A percentile compares a stretch with the other conserved stretches of the same genome.
These are phyloP conservation scores for Drosophila pseudotakahashii DNA, from an alignment of 2,888 invertebrate species.

Conservation along the genomic window DNA sequence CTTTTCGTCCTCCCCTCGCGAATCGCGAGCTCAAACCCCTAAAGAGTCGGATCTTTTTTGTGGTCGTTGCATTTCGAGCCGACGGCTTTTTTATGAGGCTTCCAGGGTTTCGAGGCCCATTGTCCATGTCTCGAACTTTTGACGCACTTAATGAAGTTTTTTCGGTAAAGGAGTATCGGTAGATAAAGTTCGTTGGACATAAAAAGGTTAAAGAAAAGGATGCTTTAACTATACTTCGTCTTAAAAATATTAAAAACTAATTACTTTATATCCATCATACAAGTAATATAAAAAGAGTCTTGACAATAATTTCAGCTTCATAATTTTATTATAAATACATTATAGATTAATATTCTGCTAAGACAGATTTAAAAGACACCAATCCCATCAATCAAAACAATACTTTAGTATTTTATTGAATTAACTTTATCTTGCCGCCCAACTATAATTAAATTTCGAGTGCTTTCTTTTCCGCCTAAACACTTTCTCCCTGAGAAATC, in stretches of 20 bases:
- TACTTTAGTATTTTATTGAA: slow-evolving; percentile 4
- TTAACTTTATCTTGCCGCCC: slow-evolving; percentile 12
- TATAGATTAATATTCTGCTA: neutral
- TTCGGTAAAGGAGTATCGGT: neutral
- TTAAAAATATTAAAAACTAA: no score
- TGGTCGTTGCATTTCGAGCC: slow-evolving; percentile 53
- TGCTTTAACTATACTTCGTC: neutral
- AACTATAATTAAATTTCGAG: slow-evolving; percentile 37
- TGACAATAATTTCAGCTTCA: neutral
- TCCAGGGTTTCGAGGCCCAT: slow-evolving; percentile 51
- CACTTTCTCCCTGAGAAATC: slow-evolving; percentile 23
- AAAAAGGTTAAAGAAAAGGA: slow-evolving; percentile 17
- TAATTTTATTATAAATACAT: neutral
- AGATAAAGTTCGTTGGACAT: neutral
- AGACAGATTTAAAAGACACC: slow-evolving; percentile 1
- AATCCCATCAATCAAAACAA: slow-evolving; percentile 30
- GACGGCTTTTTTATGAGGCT: slow-evolving; percentile 65
- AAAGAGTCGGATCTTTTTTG: slow-evolving; percentile 37
- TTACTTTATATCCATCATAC: no score
- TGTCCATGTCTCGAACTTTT: slow-evolving; percentile 48
- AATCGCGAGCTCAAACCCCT: slow-evolving; percentile 14
- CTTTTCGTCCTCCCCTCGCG: slow-evolving; percentile 51
- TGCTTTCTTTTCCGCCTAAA: slow-evolving; percentile 32
- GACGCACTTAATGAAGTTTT: slow-evolving; percentile 59
- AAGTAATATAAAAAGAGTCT: no score